Evolutionary conservation across 1,140 invertebrate genomes (phyloP).

Genomic region (Drosophila pallidifrons): DNA sequence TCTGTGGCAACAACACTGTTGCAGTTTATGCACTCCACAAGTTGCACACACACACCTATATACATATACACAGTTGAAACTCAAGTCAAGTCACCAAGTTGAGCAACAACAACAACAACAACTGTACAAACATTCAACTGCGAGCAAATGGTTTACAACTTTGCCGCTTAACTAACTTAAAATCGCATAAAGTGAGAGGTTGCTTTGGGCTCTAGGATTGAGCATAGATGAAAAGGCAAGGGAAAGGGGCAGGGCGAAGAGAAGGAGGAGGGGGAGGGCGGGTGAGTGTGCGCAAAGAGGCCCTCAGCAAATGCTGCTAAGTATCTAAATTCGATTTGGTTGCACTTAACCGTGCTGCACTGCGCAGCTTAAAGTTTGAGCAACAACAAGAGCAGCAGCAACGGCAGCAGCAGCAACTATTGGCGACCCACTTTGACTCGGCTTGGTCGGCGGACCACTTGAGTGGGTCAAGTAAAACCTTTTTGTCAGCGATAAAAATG

Average conservation of each 20-base stretch:
- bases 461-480: slow-evolving; percentile 81
- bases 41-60: slow-evolving; percentile 48
- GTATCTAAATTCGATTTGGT: slow-evolving; percentile 73
- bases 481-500: slow-evolving; percentile 77
- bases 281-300: slow-evolving; percentile 12
- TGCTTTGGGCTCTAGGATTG: not conserved
- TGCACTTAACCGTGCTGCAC: slow-evolving; percentile 59
- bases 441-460: slow-evolving; percentile 39
- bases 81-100: slow-evolving; percentile 35
- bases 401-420: slow-evolving; percentile 27
- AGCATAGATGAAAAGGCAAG: not conserved
- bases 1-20: slow-evolving; percentile 35
- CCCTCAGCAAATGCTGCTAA: slow-evolving; percentile 53
- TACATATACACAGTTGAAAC: slow-evolving; percentile 42
- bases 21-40: slow-evolving; percentile 71
- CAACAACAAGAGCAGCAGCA: slow-evolving; percentile 15
- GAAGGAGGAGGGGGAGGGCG: too few relatives aligned
- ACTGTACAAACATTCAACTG: slow-evolving; percentile 24
- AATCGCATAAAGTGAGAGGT: slow-evolving; percentile 67
- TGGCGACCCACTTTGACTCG: slow-evolving; percentile 54
- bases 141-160: slow-evolving; percentile 71
- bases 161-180: slow-evolving; percentile 68
- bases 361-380: slow-evolving; percentile 46
- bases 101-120: slow-evolving; percentile 24
- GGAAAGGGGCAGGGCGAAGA: too few relatives aligned